These are phyloP conservation scores for Chloropsis hardwickii DNA, from an alignment of 2,113 vertebrate genomes.

Conservation along the genomic window DNA sequence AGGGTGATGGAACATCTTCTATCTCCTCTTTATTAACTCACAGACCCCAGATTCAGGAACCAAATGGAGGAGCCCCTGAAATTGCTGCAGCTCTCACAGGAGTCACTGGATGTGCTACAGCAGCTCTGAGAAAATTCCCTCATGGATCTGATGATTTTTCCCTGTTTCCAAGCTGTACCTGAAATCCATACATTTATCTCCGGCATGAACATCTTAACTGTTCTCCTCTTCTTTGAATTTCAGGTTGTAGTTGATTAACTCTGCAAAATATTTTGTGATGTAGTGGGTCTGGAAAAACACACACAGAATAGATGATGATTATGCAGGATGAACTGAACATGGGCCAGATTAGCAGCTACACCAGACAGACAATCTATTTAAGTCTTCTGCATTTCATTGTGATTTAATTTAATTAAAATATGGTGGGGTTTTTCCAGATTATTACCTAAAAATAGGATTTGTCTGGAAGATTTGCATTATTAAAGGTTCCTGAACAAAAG, in stretches of 20 bases:
- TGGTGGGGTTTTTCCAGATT: neutral
- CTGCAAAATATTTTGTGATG: neutral
- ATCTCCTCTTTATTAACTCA: neutral
- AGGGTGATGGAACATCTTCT: neutral
- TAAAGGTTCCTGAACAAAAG: neutral
- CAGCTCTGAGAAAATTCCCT: neutral
- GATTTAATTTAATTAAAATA: slow-evolving; percentile 35
- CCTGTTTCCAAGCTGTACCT: neutral
- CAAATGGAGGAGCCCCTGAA: neutral
- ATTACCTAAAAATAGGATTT: neutral
- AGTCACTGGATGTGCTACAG: neutral
- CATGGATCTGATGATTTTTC: neutral
- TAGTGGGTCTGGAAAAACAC: neutral
- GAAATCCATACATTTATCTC: neutral
- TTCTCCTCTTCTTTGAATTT: neutral
- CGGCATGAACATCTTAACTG: neutral
- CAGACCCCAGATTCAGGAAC: neutral
- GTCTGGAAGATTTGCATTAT: neutral
- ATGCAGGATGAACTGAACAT: neutral
- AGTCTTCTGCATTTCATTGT: neutral
- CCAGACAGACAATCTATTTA: neutral
- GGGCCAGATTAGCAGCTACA: slow-evolving; percentile 17
- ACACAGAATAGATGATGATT: neutral
- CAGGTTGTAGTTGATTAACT: neutral
- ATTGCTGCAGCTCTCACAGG: neutral